Evolutionary conservation across 2,888 invertebrate genomes (phyloP), one percentile per base, ranked within the genome.

Genomic region (Stenodema calcarata): DNA sequence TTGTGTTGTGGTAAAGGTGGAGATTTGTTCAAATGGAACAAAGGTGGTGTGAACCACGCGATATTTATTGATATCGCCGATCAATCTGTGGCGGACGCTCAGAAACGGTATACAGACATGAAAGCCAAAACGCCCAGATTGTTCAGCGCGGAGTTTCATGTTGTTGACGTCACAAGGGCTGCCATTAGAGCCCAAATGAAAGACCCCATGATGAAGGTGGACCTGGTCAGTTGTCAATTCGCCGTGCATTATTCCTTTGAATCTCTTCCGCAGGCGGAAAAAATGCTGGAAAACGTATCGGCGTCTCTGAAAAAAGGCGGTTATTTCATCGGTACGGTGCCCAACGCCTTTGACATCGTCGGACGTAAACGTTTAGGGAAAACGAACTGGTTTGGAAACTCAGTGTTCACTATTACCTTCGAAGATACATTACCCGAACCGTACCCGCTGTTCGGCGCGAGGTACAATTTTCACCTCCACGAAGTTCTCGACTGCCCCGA

Each of bases 1-100:
- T 95, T 99, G 93, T 98, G 98, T 90, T 98, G 98, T 91, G 99
- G 99, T 0, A 99, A 99, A 93, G 99, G 99, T 27, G 99, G 99
- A 0, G 99, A 99, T 91, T 92, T 99, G 47, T 93, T 96, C n/a
- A 99, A 99, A 91, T 99, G 99, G 97, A 94, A 94, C 87, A 89
- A 89, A 82, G 95, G 94, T 82, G 62, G 54, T 87, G 96, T 98
- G 80, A 93, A 94, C 0, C 95, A 96, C 91, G 92, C 98, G 23
- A 95, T 98, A 87, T 97, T 97, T 92, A 95, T 96, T 76, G 98
- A 99, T 91, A 98, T 99, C 90, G 99, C 99, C 0, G 95, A 94
- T 70, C 95, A 97, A 0, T 98, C 99, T 0, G 94, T 99, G 35
- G 95, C 97, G 88, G 98, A 99, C 90, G 98, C 98, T 91, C 93